phyloP scores from a whole-genome alignment of 2,888 invertebrate genomes.

The Clanis bilineata region DNA sequence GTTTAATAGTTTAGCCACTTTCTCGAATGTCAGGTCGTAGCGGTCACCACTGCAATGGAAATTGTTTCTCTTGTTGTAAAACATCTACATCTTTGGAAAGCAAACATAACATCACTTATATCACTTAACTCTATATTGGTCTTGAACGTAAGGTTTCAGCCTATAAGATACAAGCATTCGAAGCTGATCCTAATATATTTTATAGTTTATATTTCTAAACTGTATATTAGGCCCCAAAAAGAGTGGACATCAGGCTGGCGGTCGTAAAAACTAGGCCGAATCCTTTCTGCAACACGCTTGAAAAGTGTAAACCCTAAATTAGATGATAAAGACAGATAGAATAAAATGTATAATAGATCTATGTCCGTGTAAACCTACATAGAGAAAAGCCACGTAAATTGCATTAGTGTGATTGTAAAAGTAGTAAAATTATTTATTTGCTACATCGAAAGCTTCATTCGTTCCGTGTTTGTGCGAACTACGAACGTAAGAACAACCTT shows the following conservation, averaged over 20 bases:
- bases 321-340: too few relatives aligned
- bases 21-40: slow-evolving; percentile 3
- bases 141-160: not conserved
- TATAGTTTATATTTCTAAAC: slow-evolving; percentile 7
- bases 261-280: too few relatives aligned
- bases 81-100: not conserved
- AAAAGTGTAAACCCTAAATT: too few relatives aligned
- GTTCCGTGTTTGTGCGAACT: slow-evolving; percentile 14
- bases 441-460: slow-evolving; percentile 10
- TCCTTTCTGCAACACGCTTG: too few relatives aligned
- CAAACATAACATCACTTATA: too few relatives aligned
- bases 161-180: not conserved
- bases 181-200: not conserved
- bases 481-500: slow-evolving; percentile 11
- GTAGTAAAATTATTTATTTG: slow-evolving; percentile 12
- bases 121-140: not conserved
- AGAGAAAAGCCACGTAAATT: slow-evolving; percentile 9
- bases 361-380: not conserved
- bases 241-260: too few relatives aligned
- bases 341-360: too few relatives aligned
- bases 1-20: slow-evolving; percentile 12
- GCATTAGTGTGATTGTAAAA: slow-evolving; percentile 4
- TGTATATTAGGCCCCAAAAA: too few relatives aligned
- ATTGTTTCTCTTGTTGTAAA: not conserved
- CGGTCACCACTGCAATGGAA: not conserved